Evolutionary conservation across 2,888 invertebrate genomes (phyloP), one percentile per base, ranked within the genome.

Genomic region (Meiosimyza platycephala): DNA sequence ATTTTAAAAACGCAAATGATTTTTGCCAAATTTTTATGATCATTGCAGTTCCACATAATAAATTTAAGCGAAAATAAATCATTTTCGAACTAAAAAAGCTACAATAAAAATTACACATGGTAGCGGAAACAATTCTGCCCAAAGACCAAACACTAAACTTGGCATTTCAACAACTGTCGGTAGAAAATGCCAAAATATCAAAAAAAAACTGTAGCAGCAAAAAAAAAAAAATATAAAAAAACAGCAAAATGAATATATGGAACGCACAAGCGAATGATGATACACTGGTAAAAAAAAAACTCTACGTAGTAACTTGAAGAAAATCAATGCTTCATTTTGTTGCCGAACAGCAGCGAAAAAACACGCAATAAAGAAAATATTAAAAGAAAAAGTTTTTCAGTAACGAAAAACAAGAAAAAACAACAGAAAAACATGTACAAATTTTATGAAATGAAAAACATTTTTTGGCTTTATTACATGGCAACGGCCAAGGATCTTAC

Each of bases 381-480:
- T 40, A 40, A 40, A 66, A 1, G 15, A 15, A 22, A n/a, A n/a
- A 40, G 15, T 22, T 64, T 11, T 22, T 6, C n/a, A 33, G 33
- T 54, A 54, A 66, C 22, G 33, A 65, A 33, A 66, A 66, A 40
- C 40, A 54, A 16, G 15, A 52, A 52, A 65, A 22, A 64, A 16
- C 3, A 54, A n/a, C 54, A 57, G 22, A 57, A 57, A 57, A 18
- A n/a, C 57, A 28, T 54, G 16, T 54, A 18, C 13, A 54, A 54
- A 40, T 40, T 40, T 40, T 40, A 40, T 40, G 40, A 40, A 40
- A 40, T 9, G 40, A 40, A 40, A 40, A 40, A 40, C 40, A 40
- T 28, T 65, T 52, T 65, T 59, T 59, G 68, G 59, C 68, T 59
- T 69, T 69, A 59, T 69, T 69, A 51, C 59, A n/a, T 15, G 57